phyloP scores from a whole-genome alignment of 2,888 invertebrate species.

The Conus canariensis region DNA sequence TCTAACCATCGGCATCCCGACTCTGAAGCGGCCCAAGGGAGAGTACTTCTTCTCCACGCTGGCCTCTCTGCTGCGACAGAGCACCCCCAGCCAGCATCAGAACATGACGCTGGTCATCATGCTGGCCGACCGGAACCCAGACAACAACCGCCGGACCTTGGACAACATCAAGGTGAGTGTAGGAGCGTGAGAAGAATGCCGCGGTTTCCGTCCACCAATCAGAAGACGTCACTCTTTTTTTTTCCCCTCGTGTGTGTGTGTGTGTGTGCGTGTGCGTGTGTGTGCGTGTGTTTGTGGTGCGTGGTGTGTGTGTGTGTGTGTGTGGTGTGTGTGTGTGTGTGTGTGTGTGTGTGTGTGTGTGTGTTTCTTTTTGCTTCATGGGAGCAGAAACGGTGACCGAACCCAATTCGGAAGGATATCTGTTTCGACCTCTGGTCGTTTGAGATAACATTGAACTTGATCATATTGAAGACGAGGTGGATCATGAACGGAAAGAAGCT shows the following conservation, averaged over 20 bases:
- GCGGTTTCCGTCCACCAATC: too few species aligned
- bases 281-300: not conserved
- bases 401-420: too few species aligned
- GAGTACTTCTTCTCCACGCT: conserved; percentile 76
- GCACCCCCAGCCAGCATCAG: conserved; percentile 65
- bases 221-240: not conserved
- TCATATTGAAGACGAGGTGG: too few species aligned
- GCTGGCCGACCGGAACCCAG: conserved; percentile 75
- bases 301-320: not conserved
- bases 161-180: conserved; percentile 5
- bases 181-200: too few species aligned
- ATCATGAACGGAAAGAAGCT: too few species aligned
- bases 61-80: conserved; percentile 74
- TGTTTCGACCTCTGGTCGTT: too few species aligned
- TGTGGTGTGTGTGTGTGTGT: not conserved
- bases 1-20: conserved; percentile 78
- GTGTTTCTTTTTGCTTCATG: not conserved
- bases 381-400: too few species aligned
- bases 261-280: not conserved
- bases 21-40: conserved; percentile 74
- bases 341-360: not conserved
- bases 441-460: too few species aligned
- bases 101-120: conserved; percentile 76
- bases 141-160: conserved; percentile 57
- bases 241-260: not conserved